These are phyloP conservation scores for Bedellia somnulentella DNA, from an alignment of 2,888 invertebrate species.

Conservation along the genomic window DNA sequence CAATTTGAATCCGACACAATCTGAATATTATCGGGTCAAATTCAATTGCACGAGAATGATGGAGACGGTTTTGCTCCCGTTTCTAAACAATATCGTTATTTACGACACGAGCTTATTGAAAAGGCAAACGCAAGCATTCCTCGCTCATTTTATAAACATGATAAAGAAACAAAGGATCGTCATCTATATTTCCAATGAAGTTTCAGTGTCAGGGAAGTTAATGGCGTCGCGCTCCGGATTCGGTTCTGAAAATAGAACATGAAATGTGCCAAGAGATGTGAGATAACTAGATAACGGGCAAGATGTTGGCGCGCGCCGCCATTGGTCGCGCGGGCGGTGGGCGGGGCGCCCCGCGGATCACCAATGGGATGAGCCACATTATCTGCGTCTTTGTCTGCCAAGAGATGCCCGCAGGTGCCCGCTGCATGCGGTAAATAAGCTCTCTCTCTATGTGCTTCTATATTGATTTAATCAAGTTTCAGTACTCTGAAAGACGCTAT, in stretches of 20 bases:
- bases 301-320: slow-evolving; percentile 51
- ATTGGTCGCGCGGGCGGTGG: slow-evolving; percentile 37
- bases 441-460: slow-evolving; percentile 2
- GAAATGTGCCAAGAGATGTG: slow-evolving; percentile 46
- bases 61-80: too few relatives aligned
- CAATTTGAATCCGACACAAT: slow-evolving; percentile 29
- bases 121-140: too few relatives aligned
- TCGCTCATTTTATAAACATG: too few relatives aligned
- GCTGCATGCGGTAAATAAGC: slow-evolving; percentile 1
- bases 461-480: slow-evolving; percentile 9
- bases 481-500: too few relatives aligned
- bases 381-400: slow-evolving; percentile 63
- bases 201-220: too few relatives aligned
- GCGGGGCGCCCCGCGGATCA: slow-evolving; percentile 60
- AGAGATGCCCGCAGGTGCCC: slow-evolving; percentile 22
- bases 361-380: slow-evolving; percentile 60
- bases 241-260: slow-evolving; percentile 42
- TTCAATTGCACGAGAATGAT: slow-evolving; percentile 10
- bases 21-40: slow-evolving; percentile 28
- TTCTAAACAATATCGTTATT: slow-evolving; percentile 3
- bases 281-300: slow-evolving; percentile 60
- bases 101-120: too few relatives aligned
- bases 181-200: too few relatives aligned
- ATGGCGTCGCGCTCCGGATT: too few relatives aligned
- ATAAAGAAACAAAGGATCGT: too few relatives aligned